Evolutionary conservation across 2,888 invertebrate species (phyloP), one percentile per base, ranked within the genome.

Genomic region (Tetropium fuscum): DNA sequence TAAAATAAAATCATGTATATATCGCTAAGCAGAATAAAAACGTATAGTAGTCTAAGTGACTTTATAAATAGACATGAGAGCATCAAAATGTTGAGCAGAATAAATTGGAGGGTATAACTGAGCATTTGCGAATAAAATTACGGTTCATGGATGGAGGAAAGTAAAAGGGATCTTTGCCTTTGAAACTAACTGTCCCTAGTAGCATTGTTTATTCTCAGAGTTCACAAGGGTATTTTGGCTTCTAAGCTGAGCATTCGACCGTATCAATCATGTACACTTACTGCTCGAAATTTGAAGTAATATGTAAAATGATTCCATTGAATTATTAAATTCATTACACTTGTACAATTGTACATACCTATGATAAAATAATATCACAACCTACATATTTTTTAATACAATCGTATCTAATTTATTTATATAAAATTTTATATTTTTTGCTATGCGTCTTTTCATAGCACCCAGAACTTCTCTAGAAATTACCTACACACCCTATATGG

Each of bases 81-180:
- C 19, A 41, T 41, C 22, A 3, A 20, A 18, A 41, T 15, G 19
- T 6, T 16, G 27, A 16, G 10, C 8, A 27, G 44, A 16, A 44
- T 44, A 44, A 44, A 44, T 44, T 44, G 15, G 15, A 27, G 44
- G 16, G 27, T 25, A 25, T 40, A 40, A 40, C 20, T 18, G 11
- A 40, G 10, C 19, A n/a, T 40, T 20, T 40, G 18, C 10, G 6
- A 10, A 19, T 19, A 10, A n/a, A n/a, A n/a, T 20, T 19, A 10
- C 19, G 41, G 41, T 41, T 19, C 41, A 20, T 19, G 41, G n/a
- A 22, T 11, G 19, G 41, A 19, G 19, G 10, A 41, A 20, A 40
- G 41, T 4, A 11, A 13, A 41, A 41, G 41, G 41, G 41, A 20
- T 41, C n/a, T 6, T 3, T 20, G 41, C 22, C 41, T 41, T 19